Percentiles rank a stretch among this genome's conserved stretches.
phyloP scores from a whole-genome alignment of 1,140 invertebrate species.

The Globodera rostochiensis region DNA sequence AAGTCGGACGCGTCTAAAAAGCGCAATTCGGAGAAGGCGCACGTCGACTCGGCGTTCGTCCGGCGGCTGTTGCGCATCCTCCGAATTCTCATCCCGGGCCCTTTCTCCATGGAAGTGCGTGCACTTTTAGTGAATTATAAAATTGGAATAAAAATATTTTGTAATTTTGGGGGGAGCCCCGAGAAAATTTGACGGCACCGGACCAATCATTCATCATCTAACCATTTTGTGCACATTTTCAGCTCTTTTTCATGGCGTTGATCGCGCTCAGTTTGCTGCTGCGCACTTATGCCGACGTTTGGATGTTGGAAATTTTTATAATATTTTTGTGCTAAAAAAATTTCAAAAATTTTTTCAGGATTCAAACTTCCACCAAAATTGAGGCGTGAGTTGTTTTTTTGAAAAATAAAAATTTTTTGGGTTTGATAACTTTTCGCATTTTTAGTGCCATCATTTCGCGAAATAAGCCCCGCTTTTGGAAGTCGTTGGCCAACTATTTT shows the following conservation, averaged over 20 bases:
- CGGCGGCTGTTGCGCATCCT: constrained; percentile 78
- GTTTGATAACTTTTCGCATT: constrained; percentile 59
- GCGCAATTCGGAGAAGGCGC: constrained; percentile 74
- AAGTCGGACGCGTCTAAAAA: constrained; percentile 54
- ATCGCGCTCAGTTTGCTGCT: constrained; percentile 81
- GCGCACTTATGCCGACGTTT: constrained; percentile 90
- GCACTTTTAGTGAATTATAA: neutral
- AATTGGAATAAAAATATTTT: constrained; percentile 6
- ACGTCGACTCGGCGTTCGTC: constrained; percentile 82
- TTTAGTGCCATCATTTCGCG: constrained; percentile 86
- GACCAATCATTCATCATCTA: constrained; percentile 12
- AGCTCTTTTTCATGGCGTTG: constrained; percentile 76
- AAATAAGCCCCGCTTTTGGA: constrained; percentile 77
- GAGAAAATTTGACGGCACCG: neutral
- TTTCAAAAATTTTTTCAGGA: constrained; percentile 65
- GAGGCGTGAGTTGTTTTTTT: constrained; percentile 74
- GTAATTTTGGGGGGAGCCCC: neutral
- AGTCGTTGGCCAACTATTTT: constrained; percentile 74
- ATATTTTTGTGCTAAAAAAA: neutral
- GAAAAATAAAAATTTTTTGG: neutral
- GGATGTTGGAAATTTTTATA: constrained; percentile 71
- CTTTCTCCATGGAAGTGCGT: constrained; percentile 68
- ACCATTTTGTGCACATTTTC: constrained; percentile 66
- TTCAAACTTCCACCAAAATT: constrained; percentile 71
- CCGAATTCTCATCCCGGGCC: constrained; percentile 80